Evolutionary conservation across 2,888 invertebrate species (phyloP).

Genomic region (Neoscelio sp.): DNA sequence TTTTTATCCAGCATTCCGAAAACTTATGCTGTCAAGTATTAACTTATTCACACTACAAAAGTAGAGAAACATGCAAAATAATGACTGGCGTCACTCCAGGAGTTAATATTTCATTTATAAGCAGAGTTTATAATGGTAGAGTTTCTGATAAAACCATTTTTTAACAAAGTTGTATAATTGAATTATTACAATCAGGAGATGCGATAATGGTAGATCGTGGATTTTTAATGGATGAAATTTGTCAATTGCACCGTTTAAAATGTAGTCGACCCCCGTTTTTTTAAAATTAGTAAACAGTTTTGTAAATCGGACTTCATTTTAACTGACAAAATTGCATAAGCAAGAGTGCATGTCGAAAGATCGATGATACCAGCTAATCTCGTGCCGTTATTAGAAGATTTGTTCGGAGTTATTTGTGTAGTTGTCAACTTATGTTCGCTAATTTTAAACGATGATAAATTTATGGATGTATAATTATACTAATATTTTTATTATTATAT

Average conservation of each 20-base stretch:
- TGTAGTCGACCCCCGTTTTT: constrained; percentile 65
- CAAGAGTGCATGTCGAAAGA: constrained; percentile 63
- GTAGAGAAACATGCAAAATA: constrained; percentile 27
- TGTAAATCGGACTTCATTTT: constrained; percentile 50
- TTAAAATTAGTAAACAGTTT: constrained; percentile 59
- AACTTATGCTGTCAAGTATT: constrained; percentile 58
- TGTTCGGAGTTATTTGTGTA: constrained; percentile 35
- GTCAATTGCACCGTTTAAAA: constrained; percentile 23
- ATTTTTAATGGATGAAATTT: constrained; percentile 65
- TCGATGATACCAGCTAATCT: too few relatives aligned
- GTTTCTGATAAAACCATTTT: constrained; percentile 51
- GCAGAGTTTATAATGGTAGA: constrained; percentile 65
- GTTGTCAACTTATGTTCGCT: constrained; percentile 37
- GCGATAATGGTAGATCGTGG: constrained; percentile 63
- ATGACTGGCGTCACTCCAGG: constrained; percentile 65
- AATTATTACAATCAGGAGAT: constrained; percentile 19
- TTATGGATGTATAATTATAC: constrained; percentile 20
- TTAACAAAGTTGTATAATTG: constrained; percentile 47
- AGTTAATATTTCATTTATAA: constrained; percentile 71
- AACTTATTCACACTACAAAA: constrained; percentile 72
- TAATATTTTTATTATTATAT: neutral
- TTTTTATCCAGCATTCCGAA: constrained; percentile 68
- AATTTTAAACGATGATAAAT: constrained; percentile 34
- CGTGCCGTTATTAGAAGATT: neutral
- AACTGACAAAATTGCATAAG: constrained; percentile 57